These are phyloP conservation scores for Magallana angulata DNA, from an alignment of 1,140 invertebrate species.

Conservation along the genomic window DNA sequence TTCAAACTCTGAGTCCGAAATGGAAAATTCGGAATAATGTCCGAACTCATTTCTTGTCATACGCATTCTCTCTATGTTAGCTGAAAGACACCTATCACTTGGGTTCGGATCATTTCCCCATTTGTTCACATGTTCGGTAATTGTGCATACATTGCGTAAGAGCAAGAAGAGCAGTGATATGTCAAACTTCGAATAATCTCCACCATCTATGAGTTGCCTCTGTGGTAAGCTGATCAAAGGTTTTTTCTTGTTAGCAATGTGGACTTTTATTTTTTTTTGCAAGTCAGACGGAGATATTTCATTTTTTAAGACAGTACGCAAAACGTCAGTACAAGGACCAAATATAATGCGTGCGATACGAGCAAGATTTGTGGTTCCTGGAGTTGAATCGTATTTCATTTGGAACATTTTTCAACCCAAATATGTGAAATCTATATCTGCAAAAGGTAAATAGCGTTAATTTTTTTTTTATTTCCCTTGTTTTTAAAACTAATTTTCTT, in stretches of 20 bases:
- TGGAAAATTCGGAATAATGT: too few species aligned
- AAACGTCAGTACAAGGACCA: background rate
- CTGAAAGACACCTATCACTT: background rate
- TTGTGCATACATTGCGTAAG: background rate
- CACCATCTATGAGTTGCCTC: background rate
- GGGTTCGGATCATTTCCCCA: too few species aligned
- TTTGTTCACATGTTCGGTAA: background rate
- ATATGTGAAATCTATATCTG: too few species aligned
- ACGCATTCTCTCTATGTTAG: too few species aligned
- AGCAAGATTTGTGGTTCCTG: background rate
- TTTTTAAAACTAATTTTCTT: too few species aligned
- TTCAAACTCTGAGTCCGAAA: too few species aligned
- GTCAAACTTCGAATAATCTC: background rate
- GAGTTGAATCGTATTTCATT: background rate
- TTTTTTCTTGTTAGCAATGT: background rate
- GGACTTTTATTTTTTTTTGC: background rate
- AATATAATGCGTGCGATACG: background rate
- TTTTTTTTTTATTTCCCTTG: too few species aligned
- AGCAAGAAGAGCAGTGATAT: background rate
- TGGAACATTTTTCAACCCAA: too few species aligned
- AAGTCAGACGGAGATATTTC: background rate
- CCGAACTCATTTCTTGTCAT: too few species aligned
- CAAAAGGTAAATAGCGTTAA: too few species aligned
- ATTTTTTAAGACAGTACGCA: background rate
- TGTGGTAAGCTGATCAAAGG: background rate